Evolutionary conservation across 1,140 invertebrate genomes (phyloP).

Genomic region (Drosophila prosaltans): DNA sequence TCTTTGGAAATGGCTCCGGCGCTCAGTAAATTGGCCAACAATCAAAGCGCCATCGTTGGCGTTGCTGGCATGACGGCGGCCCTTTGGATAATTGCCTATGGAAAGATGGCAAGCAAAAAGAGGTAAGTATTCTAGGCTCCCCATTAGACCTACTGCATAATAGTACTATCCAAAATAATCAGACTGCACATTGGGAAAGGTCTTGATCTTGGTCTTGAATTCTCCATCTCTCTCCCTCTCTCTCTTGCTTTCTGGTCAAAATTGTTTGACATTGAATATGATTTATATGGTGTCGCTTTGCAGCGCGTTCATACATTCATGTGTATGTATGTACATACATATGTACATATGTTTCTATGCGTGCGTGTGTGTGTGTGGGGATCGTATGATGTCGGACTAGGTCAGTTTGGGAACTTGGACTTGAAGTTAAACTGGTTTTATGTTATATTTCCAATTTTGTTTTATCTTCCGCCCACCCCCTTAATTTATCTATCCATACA

Average conservation of each 20-base stretch:
- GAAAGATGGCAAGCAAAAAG: conserved; percentile 82
- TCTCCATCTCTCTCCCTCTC: neutral
- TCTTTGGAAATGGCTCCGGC: conserved; percentile 85
- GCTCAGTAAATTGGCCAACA: conserved; percentile 86
- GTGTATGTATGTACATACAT: neutral
- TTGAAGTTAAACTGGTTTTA: conserved; percentile 42
- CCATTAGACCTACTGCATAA: no score
- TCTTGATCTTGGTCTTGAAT: conserved; percentile 35
- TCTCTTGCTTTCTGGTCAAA: conserved; percentile 10
- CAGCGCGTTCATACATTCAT: neutral
- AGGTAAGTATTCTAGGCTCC: conserved; percentile 58
- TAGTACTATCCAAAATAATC: neutral
- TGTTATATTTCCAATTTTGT: conserved; percentile 20
- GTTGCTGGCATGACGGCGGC: conserved; percentile 85
- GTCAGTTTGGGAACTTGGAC: conserved; percentile 6
- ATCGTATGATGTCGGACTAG: conserved; percentile 41
- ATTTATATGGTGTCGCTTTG: conserved; percentile 31
- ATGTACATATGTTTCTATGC: neutral
- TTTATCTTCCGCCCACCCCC: neutral
- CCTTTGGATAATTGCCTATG: conserved; percentile 84
- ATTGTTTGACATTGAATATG: conserved; percentile 61
- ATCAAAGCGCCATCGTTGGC: conserved; percentile 84
- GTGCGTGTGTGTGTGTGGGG: conserved; percentile 20
- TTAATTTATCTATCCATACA: neutral
- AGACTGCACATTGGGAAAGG: conserved; percentile 52